Evolutionary conservation across 1,140 invertebrate species (phyloP).

Genomic region (Brachionus calyciflorus): DNA sequence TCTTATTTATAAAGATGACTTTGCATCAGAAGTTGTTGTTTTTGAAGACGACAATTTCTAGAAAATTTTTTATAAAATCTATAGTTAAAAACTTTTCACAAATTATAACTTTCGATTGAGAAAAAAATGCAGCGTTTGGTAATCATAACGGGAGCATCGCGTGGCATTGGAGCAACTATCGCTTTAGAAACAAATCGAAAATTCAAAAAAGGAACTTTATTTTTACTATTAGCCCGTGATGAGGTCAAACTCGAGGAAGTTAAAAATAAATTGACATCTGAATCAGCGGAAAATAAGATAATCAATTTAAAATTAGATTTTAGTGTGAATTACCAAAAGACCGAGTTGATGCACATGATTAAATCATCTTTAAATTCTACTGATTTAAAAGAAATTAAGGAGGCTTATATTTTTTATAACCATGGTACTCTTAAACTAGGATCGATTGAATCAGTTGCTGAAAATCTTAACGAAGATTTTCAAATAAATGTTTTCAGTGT

Average conservation of each 20-base stretch:
- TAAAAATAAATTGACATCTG: not conserved
- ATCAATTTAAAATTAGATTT: not conserved
- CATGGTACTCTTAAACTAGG: slow-evolving; percentile 27
- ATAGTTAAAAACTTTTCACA: not conserved
- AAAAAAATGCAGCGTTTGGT: slow-evolving; percentile 18
- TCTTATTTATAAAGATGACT: not conserved
- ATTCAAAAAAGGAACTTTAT: not conserved
- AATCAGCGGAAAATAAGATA: not conserved
- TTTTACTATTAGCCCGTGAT: slow-evolving; percentile 39
- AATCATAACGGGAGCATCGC: slow-evolving; percentile 41
- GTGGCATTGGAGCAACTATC: slow-evolving; percentile 39
- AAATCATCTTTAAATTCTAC: not conserved
- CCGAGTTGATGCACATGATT: not conserved
- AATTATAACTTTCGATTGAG: not conserved
- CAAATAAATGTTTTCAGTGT: slow-evolving; percentile 34
- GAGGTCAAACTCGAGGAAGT: not conserved
- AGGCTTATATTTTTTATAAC: slow-evolving; percentile 27
- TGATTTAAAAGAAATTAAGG: not conserved
- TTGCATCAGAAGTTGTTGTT: not conserved
- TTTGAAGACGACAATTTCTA: not conserved
- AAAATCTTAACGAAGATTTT: not conserved
- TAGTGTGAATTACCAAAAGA: not conserved
- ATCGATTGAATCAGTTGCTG: not conserved
- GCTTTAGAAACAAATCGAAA: not conserved
- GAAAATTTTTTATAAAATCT: not conserved